Conservation (phyloP, 2,113 vertebrate species). For the Cinclus mexicanus region DNA sequence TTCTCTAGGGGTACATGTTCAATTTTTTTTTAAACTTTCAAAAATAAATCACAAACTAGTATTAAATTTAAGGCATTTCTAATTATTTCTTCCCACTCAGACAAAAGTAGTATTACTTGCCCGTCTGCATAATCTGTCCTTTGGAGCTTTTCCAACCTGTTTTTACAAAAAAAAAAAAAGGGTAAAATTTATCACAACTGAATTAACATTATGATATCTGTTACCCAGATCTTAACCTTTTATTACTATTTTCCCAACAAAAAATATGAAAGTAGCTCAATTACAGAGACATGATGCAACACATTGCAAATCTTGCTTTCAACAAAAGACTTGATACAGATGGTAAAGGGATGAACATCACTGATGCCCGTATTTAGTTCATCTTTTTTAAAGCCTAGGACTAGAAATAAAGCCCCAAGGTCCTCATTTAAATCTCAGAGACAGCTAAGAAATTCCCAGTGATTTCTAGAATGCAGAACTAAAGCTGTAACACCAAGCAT, state of each 20-base stretch:
- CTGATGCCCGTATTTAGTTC: background rate
- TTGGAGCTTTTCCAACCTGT: constrained; percentile 96
- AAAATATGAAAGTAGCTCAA: background rate
- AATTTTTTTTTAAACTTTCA: background rate
- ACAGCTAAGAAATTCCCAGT: background rate
- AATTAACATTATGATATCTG: background rate
- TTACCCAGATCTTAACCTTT: background rate
- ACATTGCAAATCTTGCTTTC: background rate
- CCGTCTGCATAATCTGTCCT: constrained; percentile 93
- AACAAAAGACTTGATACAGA: background rate
- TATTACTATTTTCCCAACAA: background rate
- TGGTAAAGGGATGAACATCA: background rate
- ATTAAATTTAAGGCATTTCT: background rate
- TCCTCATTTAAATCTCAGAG: background rate
- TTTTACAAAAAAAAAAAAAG: background rate
- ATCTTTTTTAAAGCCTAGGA: background rate
- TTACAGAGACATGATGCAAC: background rate
- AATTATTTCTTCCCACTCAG: background rate
- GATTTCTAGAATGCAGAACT: background rate
- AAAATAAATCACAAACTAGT: background rate
- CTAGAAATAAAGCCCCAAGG: background rate
- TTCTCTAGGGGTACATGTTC: background rate
- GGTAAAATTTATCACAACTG: background rate
- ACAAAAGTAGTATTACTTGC: constrained; percentile 71
- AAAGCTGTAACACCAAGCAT: background rate